These are phyloP conservation scores for Cerastoderma edule DNA, from an alignment of 2,888 invertebrate genomes.

Conservation along the genomic window DNA sequence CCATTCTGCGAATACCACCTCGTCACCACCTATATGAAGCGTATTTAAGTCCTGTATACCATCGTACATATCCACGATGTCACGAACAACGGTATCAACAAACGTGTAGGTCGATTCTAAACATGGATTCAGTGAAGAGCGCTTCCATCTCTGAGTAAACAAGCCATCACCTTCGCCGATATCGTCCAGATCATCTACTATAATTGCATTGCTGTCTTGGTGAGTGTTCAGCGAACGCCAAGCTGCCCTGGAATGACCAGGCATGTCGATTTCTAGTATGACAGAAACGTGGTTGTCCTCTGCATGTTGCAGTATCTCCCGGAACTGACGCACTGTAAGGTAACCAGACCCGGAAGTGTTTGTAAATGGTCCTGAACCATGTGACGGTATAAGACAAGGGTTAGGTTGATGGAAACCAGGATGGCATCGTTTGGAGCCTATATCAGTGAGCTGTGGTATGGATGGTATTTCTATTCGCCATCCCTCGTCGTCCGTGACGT, in stretches of 20 bases:
- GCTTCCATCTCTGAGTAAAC: conserved; percentile 62
- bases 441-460: conserved; percentile 71
- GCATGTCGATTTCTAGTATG: conserved; percentile 80
- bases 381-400: conserved; percentile 65
- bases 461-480: conserved; percentile 82
- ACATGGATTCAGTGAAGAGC: conserved; percentile 74
- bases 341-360: conserved; percentile 63
- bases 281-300: conserved; percentile 68
- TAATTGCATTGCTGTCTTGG: conserved; percentile 20
- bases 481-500: conserved; percentile 82
- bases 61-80: conserved; percentile 66
- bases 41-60: conserved; percentile 67
- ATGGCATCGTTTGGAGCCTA: conserved; percentile 75
- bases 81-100: conserved; percentile 46
- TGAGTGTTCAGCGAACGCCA: not conserved
- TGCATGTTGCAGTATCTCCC: conserved; percentile 70
- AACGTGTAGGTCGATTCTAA: conserved; percentile 64
- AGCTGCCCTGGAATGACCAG: conserved; percentile 70
- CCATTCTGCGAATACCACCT: conserved; percentile 74
- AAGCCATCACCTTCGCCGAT: conserved; percentile 53
- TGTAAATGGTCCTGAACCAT: conserved; percentile 69
- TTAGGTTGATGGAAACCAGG: conserved; percentile 64
- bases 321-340: conserved; percentile 66
- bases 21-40: conserved; percentile 78
- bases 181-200: conserved; percentile 64